These are phyloP conservation scores for Listronotus oregonensis DNA, from an alignment of 1,140 invertebrate genomes.

Conservation along the genomic window DNA sequence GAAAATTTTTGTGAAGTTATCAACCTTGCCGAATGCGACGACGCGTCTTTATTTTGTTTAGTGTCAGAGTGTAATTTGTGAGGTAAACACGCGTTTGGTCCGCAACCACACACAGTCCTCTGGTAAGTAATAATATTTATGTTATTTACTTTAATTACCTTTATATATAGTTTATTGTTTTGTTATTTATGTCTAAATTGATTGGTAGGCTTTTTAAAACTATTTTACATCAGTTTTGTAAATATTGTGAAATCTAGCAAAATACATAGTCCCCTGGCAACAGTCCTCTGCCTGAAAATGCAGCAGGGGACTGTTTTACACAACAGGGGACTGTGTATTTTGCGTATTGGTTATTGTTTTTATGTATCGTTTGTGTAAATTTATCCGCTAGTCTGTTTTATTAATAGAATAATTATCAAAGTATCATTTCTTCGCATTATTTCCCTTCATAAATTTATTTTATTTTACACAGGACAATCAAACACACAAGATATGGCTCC, in stretches of 20 bases:
- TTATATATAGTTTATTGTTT: neutral
- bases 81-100: conserved; percentile 6
- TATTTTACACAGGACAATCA: neutral
- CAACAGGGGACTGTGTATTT: conserved; percentile 10
- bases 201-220: neutral
- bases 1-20: neutral
- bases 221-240: neutral
- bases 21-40: conserved; percentile 2
- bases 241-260: neutral
- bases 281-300: conserved; percentile 8
- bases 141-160: neutral
- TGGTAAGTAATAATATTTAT: conserved; percentile 8
- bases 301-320: conserved; percentile 9
- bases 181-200: neutral
- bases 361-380: too few species aligned
- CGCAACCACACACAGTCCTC: neutral
- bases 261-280: conserved; percentile 8
- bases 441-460: neutral
- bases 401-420: neutral
- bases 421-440: neutral
- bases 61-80: neutral
- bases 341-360: conserved; percentile 1
- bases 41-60: neutral
- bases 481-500: conserved; percentile 6
- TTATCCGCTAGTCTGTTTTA: neutral